phyloP scores from a whole-genome alignment of 1,140 invertebrate genomes.

The Pseudomyrmex dendroicus region DNA sequence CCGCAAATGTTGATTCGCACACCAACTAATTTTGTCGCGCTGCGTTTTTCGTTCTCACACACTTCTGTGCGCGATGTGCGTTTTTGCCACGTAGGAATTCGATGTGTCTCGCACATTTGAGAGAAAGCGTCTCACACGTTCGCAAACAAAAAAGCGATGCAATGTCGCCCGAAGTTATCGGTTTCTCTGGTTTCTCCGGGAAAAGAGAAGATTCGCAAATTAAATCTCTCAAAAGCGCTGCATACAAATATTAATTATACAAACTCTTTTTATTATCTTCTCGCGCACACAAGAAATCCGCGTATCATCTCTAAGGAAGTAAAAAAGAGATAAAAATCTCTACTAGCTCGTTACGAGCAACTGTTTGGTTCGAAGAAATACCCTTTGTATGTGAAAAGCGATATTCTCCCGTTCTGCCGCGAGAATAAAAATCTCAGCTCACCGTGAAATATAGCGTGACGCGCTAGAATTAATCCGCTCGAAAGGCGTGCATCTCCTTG shows the following conservation, averaged over 20 bases:
- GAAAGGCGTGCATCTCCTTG: not conserved
- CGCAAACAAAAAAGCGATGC: conserved; percentile 14
- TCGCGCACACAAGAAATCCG: not conserved
- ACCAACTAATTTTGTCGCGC: not conserved
- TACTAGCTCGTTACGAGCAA: conserved; percentile 15
- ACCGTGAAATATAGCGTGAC: conserved; percentile 34
- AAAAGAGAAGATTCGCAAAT: not conserved
- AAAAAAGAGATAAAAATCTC: not conserved
- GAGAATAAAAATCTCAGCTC: conserved; percentile 19
- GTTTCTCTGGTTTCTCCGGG: conserved; percentile 29
- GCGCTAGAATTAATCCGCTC: conserved; percentile 37
- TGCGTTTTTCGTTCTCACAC: not conserved
- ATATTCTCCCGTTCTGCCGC: not conserved
- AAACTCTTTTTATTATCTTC: too few species aligned
- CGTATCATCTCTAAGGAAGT: too few species aligned
- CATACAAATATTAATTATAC: too few species aligned
- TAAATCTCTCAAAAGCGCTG: too few species aligned
- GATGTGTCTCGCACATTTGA: conserved; percentile 16
- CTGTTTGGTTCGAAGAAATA: not conserved
- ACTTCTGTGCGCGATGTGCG: not conserved
- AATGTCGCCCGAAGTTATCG: conserved; percentile 15
- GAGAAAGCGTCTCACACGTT: conserved; percentile 43
- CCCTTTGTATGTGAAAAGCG: not conserved
- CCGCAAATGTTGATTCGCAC: not conserved
- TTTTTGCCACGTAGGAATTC: conserved; percentile 6